phyloP scores from a whole-genome alignment of 2,888 invertebrate genomes.

The Tuberolachnus salignus region DNA sequence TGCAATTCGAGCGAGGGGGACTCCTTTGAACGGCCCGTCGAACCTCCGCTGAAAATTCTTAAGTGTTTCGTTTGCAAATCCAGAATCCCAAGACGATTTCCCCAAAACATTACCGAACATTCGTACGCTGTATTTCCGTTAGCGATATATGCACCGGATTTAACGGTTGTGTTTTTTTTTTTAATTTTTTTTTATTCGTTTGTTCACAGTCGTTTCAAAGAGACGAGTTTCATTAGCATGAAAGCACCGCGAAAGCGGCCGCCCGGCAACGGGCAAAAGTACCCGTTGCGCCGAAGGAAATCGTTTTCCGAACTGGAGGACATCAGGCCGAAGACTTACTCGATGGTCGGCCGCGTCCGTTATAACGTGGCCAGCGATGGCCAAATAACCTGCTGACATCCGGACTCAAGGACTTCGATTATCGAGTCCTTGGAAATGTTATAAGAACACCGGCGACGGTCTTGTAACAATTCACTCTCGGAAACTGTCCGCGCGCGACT shows the following conservation, averaged over 20 bases:
- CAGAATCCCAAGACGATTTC: too few species aligned
- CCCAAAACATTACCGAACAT: too few species aligned
- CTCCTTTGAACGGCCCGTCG: too few species aligned
- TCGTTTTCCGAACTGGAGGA: constrained; percentile 52
- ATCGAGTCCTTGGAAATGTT: constrained; percentile 55
- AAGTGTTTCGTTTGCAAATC: too few species aligned
- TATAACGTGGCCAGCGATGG: constrained; percentile 45
- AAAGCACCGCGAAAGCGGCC: constrained; percentile 9
- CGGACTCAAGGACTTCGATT: constrained; percentile 45
- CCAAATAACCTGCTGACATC: constrained; percentile 51
- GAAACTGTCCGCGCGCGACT: not conserved
- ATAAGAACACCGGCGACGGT: not conserved
- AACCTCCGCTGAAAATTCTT: too few species aligned
- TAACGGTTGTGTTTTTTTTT: too few species aligned
- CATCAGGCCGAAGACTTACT: constrained; percentile 23
- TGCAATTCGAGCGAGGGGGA: too few species aligned
- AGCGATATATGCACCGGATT: too few species aligned
- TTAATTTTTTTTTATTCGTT: too few species aligned
- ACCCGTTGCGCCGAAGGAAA: constrained; percentile 11
- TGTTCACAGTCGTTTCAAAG: constrained; percentile 38
- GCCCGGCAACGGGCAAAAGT: not conserved
- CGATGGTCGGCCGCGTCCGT: constrained; percentile 22
- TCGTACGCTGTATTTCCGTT: too few species aligned
- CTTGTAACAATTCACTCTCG: not conserved
- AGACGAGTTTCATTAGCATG: constrained; percentile 53